Evolutionary conservation across 1,140 invertebrate genomes (phyloP).

Genomic region (Aricia agestis): DNA sequence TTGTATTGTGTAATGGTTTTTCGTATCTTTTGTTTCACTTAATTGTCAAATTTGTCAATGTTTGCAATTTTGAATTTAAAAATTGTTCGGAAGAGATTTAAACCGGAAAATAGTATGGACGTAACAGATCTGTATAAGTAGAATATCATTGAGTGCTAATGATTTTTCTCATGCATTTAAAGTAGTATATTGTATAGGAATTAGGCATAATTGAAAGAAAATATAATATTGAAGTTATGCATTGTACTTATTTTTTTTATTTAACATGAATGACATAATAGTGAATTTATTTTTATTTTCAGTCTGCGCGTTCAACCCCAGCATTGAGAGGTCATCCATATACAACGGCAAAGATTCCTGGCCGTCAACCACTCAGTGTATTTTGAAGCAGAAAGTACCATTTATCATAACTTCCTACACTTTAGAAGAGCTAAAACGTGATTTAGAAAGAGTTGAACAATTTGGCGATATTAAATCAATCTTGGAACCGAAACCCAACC

Average conservation of each 20-base stretch:
- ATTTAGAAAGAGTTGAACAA: constrained; percentile 72
- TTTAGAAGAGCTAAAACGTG: constrained; percentile 78
- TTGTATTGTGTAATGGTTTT: too few relatives aligned
- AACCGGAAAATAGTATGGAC: too few relatives aligned
- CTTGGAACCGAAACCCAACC: constrained; percentile 76
- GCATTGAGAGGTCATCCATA: constrained; percentile 80
- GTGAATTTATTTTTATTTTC: constrained; percentile 33
- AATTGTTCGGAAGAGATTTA: too few relatives aligned
- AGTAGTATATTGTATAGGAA: background rate
- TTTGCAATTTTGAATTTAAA: too few relatives aligned
- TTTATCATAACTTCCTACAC: constrained; percentile 82
- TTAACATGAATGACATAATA: background rate
- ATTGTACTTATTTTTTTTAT: too few relatives aligned
- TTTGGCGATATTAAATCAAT: constrained; percentile 67
- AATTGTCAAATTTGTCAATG: too few relatives aligned
- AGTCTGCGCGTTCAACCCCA: constrained; percentile 85
- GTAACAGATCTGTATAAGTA: too few relatives aligned
- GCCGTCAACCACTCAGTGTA: constrained; percentile 78
- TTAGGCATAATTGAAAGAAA: too few relatives aligned
- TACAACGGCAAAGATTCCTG: constrained; percentile 80
- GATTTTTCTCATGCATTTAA: background rate
- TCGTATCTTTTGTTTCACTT: too few relatives aligned
- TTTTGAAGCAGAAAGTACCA: constrained; percentile 73
- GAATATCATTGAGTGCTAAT: too few relatives aligned
- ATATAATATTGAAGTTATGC: too few relatives aligned